phyloP scores from a whole-genome alignment of 1,140 invertebrate genomes.

The Macrotrachela quadricornifera region DNA sequence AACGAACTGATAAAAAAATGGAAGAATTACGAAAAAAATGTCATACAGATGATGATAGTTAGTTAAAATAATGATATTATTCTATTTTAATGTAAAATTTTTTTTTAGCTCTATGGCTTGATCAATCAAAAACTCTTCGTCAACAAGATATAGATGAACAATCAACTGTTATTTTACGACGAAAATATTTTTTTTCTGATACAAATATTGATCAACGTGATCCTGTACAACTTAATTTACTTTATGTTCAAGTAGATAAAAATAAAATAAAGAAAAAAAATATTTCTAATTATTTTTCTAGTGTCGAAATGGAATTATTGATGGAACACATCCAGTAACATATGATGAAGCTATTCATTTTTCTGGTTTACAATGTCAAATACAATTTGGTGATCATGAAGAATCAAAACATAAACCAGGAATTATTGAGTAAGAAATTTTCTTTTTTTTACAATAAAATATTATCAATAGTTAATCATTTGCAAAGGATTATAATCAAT shows the following conservation, averaged over 20 bases:
- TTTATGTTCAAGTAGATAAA: constrained; percentile 63
- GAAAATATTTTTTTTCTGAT: constrained; percentile 97
- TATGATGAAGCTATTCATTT: constrained; percentile 86
- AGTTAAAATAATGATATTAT: constrained; percentile 14
- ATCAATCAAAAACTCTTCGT: constrained; percentile 78
- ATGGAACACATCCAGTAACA: constrained; percentile 92
- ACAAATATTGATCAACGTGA: constrained; percentile 95
- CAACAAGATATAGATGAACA: constrained; percentile 85
- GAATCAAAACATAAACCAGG: constrained; percentile 79
- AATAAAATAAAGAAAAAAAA: too few species aligned
- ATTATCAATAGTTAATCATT: too few species aligned
- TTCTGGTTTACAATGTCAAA: constrained; percentile 89
- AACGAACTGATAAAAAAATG: constrained; percentile 68
- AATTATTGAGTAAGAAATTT: constrained; percentile 55
- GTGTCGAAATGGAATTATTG: constrained; percentile 80
- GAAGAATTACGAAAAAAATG: constrained; percentile 87
- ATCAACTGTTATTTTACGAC: constrained; percentile 65
- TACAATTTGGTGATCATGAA: constrained; percentile 86
- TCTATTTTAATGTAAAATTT: neutral
- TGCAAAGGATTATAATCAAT: too few species aligned
- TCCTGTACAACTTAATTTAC: constrained; percentile 83
- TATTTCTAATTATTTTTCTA: too few species aligned
- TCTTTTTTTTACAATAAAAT: neutral
- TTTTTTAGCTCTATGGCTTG: constrained; percentile 79
- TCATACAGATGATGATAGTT: constrained; percentile 92